Base-by-base conservation (phyloP, 2,797 vertebrate species). In the Rachycentron canadum region DNA sequence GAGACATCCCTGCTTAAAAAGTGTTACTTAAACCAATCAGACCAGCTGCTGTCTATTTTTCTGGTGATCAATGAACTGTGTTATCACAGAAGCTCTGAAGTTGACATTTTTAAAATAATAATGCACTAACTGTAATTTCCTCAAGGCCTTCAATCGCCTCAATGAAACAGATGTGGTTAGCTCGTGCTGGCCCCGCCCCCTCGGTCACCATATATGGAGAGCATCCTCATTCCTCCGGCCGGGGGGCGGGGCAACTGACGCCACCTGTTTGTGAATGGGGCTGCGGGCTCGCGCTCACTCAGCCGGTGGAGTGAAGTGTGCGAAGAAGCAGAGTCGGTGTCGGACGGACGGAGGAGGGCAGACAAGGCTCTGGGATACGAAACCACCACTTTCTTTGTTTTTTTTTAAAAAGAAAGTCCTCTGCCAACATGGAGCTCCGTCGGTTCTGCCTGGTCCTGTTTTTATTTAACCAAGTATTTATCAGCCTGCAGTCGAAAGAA, bases 251-350 rank as follows among this genome's bases (percentile, higher is more conserved):
- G 88, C 75, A 43, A 74, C 82, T 32, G 88, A 89, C 93, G 91
- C 84, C 92, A 91, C 90, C 90, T 91, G 92, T 93, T 94, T 89
- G 85, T 95, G 85, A 95, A 95, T 94, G 95, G n/a, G 89, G 36
- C 70, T 55, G 70, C 67, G 62, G 56, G 78, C 69, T 87, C 79
- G 63, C 66, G 84, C 83, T 68, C 79, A 70, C 6, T 60, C 11
- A 59, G 69, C 78, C 84, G 74, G 85, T 41, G 11, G 9, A 86
- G 77, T 71, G 41, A 59, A 65, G 67, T 38, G 50, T 70, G 61
- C 2, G 38, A 61, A 59, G 38, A 41, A 72, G 38, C 2, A 30
- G 52, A 68, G 55, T 19, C 49, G 21, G 63, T 1, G 49, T 1
- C 47, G 52, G 52, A 58, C 81, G 4, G 69, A 57, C 69, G 53